Percentiles rank a stretch among this genome's conserved stretches.
These are phyloP conservation scores for Stratiolaelaps scimitus DNA, from an alignment of 1,140 invertebrate species.

Conservation along the genomic window DNA sequence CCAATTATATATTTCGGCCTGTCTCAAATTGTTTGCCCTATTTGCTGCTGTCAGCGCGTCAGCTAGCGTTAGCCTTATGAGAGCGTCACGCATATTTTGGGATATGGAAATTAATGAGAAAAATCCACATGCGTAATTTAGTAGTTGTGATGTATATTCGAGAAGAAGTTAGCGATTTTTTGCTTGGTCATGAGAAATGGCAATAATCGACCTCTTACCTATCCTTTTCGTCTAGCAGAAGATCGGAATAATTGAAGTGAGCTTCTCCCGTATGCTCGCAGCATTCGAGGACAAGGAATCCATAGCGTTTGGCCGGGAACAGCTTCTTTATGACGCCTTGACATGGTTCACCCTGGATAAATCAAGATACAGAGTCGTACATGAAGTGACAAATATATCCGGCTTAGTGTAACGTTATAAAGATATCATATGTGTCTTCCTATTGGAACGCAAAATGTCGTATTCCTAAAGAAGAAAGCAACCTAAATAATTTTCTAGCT, in stretches of 20 bases:
- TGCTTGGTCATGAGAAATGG: too few species aligned
- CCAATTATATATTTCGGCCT: neutral
- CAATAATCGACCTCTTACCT: neutral
- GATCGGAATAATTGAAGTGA: constrained; percentile 22
- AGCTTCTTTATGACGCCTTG: constrained; percentile 20
- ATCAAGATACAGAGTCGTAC: neutral
- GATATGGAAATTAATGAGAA: too few species aligned
- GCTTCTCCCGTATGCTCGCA: neutral
- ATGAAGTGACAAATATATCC: neutral
- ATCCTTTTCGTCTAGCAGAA: neutral
- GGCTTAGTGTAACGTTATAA: neutral
- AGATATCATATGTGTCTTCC: neutral
- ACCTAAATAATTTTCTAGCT: neutral
- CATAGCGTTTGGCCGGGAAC: constrained; percentile 23
- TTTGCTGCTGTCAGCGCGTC: neutral
- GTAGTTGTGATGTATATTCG: too few species aligned
- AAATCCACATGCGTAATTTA: too few species aligned
- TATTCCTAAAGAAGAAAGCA: neutral
- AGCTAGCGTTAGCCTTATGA: too few species aligned
- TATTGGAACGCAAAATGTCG: neutral
- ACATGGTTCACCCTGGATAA: neutral
- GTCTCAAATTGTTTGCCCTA: neutral
- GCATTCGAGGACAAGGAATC: constrained; percentile 19
- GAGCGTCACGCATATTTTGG: too few species aligned
- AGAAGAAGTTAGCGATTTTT: too few species aligned